phyloP scores from a whole-genome alignment of 2,797 vertebrate genomes.

The Alosa sapidissima region DNA sequence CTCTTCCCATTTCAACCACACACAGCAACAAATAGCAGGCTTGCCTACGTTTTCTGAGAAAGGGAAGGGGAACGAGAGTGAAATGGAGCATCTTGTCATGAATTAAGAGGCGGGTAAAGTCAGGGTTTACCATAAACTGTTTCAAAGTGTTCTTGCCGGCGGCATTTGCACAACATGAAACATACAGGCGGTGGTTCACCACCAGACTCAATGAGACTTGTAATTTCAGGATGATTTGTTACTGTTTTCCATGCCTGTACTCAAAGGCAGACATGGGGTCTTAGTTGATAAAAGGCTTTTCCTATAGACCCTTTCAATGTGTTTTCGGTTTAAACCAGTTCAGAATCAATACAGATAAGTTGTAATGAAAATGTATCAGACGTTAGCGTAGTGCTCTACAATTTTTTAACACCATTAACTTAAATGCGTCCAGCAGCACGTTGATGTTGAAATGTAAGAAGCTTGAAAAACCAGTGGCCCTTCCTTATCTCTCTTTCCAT shows the following conservation, averaged over 20 bases:
- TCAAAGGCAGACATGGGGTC: not conserved
- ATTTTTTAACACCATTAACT: too few relatives aligned
- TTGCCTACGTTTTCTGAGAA: conserved; percentile 26
- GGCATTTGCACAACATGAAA: conserved; percentile 40
- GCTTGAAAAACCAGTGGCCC: not conserved
- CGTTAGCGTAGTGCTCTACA: too few relatives aligned
- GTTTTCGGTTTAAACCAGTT: too few relatives aligned
- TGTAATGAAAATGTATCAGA: too few relatives aligned
- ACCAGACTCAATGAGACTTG: conserved; percentile 41
- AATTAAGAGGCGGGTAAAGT: conserved; percentile 42
- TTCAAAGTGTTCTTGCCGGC: conserved; percentile 30
- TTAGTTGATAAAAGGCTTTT: not conserved
- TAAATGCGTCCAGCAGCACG: not conserved
- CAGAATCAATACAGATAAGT: too few relatives aligned
- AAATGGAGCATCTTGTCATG: conserved; percentile 22
- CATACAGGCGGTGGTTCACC: conserved; percentile 33
- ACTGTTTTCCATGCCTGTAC: not conserved
- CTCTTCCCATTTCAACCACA: not conserved
- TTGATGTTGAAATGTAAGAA: not conserved
- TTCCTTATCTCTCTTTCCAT: not conserved
- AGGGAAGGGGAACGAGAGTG: not conserved
- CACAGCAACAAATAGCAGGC: not conserved
- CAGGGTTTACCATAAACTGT: conserved; percentile 31
- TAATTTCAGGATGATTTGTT: conserved; percentile 46
- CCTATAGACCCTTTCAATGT: too few relatives aligned